Base-by-base conservation (phyloP, 2,888 invertebrate genomes). In the Neelides folsomi region DNA sequence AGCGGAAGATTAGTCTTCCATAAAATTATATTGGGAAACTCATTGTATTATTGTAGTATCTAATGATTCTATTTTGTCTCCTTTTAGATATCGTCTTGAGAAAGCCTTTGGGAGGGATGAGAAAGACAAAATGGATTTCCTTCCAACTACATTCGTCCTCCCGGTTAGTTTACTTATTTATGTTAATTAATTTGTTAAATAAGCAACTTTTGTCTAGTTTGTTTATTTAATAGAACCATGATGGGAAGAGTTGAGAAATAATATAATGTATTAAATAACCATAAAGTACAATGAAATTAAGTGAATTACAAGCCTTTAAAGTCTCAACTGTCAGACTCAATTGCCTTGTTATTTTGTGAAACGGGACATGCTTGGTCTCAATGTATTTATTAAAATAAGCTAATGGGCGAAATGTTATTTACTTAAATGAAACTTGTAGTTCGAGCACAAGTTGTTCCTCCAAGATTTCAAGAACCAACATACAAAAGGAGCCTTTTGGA, bases 391-490 rank as follows among this genome's bases (percentile, higher is more conserved):
- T 27, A 27, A 27, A 27, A 27, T 27, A 7, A 27, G 27, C n/a
- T n/a, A n/a, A n/a, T n/a, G n/a, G n/a, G n/a, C n/a, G n/a, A n/a
- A n/a, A n/a, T n/a, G n/a, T n/a, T 27, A 27, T 27, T 7, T 27
- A 27, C 3, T 27, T 27, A 27, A 27, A 27, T 27, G 27, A 27
- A 27, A 27, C 13, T 53, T 34, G 8, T 63, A 76, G 71, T 72
- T 71, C 39, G 79, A 80, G 56, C 79, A 79, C 60, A 73, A 76
- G 60, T 71, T 77, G 66, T 77, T 79, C 66, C 73, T 78, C 45
- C 77, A 78, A 62, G 78, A 79, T 63, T 77, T 77, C 63, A 72
- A 76, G 59, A 74, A 72, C 52, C 71, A 72, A 53, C 73, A 73
- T 1, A 43, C 42, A 9, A 45, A 53, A 18, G 76, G 76, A 9